phyloP scores from a whole-genome alignment of 2,888 invertebrate genomes.

The Andrena chrysosceles region DNA sequence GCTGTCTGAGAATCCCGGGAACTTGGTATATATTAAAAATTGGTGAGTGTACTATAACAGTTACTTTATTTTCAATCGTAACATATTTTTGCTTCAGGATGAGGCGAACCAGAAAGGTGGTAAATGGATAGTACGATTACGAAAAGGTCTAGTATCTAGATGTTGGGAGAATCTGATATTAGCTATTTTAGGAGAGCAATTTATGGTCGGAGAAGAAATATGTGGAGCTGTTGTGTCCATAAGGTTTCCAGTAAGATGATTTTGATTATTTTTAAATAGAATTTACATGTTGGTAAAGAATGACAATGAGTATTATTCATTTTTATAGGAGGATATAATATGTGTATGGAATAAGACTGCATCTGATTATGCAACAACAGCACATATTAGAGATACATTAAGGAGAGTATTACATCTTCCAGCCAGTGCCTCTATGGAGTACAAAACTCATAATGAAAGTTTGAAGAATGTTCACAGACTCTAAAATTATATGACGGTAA shows the following conservation, averaged over 20 bases:
- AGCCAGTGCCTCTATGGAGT: constrained; percentile 96
- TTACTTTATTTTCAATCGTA: constrained; percentile 12
- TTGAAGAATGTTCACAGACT: constrained; percentile 86
- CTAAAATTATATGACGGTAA: constrained; percentile 58
- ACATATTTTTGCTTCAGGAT: constrained; percentile 86
- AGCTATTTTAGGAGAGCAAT: constrained; percentile 99
- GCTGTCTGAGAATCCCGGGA: too few species aligned
- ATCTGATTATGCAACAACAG: constrained; percentile 94
- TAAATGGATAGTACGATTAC: constrained; percentile 98
- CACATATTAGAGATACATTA: constrained; percentile 97
- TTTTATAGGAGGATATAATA: constrained; percentile 94
- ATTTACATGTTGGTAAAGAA: not conserved
- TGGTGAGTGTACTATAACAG: not conserved
- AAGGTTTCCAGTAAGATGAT: constrained; percentile 91
- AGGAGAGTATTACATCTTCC: constrained; percentile 98
- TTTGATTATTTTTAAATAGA: constrained; percentile 8
- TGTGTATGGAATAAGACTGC: constrained; percentile 99
- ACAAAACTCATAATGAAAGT: constrained; percentile 94
- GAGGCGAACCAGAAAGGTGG: constrained; percentile 98
- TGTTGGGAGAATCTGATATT: constrained; percentile 99
- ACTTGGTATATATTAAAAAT: not conserved
- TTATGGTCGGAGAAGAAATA: constrained; percentile 99
- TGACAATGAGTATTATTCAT: not conserved
- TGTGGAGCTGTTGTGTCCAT: constrained; percentile 99
- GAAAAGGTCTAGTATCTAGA: constrained; percentile 96